phyloP scores from a whole-genome alignment of 2,113 vertebrate species.

The Megaptera novaeangliae region DNA sequence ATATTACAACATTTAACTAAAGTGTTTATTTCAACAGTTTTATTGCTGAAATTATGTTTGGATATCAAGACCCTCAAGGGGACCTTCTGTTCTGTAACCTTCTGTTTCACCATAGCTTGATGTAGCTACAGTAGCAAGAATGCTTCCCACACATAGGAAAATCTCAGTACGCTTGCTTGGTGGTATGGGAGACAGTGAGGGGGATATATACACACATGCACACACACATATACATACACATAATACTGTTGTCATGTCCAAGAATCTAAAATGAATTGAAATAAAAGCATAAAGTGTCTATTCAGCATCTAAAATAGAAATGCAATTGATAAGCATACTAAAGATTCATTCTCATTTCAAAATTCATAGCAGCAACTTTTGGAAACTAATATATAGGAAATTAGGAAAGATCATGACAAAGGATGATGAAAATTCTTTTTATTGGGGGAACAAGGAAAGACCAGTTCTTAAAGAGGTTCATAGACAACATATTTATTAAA shows the following conservation, averaged over 20 bases:
- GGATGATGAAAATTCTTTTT: background rate
- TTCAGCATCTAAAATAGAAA: background rate
- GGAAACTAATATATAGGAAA: background rate
- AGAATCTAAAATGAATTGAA: background rate
- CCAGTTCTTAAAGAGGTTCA: background rate
- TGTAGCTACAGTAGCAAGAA: background rate
- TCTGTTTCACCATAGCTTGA: background rate
- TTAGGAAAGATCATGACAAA: background rate
- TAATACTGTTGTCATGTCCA: background rate
- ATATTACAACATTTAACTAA: background rate
- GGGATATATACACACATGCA: background rate
- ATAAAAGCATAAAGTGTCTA: background rate
- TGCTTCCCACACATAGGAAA: background rate
- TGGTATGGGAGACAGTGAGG: background rate
- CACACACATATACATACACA: too few species aligned
- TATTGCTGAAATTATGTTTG: conserved; percentile 7
- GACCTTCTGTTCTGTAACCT: background rate
- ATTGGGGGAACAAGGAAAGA: background rate
- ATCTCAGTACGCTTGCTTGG: background rate
- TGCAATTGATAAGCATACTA: background rate
- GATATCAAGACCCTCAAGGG: background rate
- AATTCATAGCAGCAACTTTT: background rate
- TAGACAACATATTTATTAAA: background rate
- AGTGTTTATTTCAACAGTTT: conserved; percentile 32
- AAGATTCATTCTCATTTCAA: background rate